Evolutionary conservation across 2,113 vertebrate genomes (phyloP).

Genomic region (Nyctereutes procyonoides): DNA sequence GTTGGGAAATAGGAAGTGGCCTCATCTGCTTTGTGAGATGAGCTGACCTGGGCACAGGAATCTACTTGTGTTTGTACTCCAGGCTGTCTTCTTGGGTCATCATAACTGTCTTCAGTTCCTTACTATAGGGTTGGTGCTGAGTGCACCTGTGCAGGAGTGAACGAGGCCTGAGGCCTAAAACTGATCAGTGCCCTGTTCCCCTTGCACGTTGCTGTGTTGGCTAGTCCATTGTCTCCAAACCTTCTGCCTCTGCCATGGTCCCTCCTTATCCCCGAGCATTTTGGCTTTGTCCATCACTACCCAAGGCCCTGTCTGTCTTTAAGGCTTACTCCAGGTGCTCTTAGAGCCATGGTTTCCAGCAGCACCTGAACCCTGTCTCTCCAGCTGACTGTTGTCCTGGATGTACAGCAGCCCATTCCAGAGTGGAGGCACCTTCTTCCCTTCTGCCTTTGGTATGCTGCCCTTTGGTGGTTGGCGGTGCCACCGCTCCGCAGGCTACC

Average conservation of each 20-base stretch:
- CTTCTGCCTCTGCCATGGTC: not conserved
- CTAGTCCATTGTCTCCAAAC: not conserved
- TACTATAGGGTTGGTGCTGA: not conserved
- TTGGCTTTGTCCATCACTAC: not conserved
- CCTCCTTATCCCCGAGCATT: not conserved
- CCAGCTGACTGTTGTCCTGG: not conserved
- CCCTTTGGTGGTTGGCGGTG: not conserved
- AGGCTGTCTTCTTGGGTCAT: not conserved
- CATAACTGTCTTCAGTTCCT: not conserved
- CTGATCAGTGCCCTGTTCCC: not conserved
- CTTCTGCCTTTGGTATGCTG: not conserved
- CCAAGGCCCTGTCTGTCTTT: not conserved
- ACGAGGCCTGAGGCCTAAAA: not conserved
- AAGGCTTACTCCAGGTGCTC: not conserved
- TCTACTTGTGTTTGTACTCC: not conserved
- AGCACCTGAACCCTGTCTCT: not conserved
- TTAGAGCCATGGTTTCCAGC: not conserved
- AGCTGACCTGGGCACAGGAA: not conserved
- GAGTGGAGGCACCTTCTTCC: not conserved
- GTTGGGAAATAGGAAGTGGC: constrained; percentile 12
- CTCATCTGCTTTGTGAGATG: not conserved
- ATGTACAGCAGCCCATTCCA: not conserved
- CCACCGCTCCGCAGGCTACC: not conserved
- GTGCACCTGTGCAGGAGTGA: not conserved
- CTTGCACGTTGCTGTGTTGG: not conserved